Evolutionary conservation across 2,888 invertebrate species (phyloP).

Genomic region (Empis livida): DNA sequence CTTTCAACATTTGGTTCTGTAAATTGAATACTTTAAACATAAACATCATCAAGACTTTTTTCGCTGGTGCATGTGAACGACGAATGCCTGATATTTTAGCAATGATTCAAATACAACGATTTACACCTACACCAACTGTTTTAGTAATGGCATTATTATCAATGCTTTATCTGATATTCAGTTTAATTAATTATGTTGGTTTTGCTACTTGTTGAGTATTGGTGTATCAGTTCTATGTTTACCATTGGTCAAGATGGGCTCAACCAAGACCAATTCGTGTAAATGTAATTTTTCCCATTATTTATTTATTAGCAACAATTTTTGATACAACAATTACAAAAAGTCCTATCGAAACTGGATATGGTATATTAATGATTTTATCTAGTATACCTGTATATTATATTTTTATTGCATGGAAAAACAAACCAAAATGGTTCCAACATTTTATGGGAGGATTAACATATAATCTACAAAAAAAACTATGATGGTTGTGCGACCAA

Average conservation of each 20-base stretch:
- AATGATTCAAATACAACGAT: slow-evolving; percentile 78
- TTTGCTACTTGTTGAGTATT: slow-evolving; percentile 93
- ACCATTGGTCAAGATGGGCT: slow-evolving; percentile 81
- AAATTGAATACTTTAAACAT: slow-evolving; percentile 88
- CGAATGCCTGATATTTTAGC: slow-evolving; percentile 96
- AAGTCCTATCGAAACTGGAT: slow-evolving; percentile 76
- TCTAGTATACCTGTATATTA: slow-evolving; percentile 79
- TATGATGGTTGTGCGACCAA: slow-evolving; percentile 63
- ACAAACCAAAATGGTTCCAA: slow-evolving; percentile 55
- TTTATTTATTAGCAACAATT: slow-evolving; percentile 72
- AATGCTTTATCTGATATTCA: slow-evolving; percentile 78
- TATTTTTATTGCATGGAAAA: slow-evolving; percentile 66
- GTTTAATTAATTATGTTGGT: slow-evolving; percentile 96
- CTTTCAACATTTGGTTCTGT: slow-evolving; percentile 94
- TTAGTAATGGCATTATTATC: slow-evolving; percentile 90
- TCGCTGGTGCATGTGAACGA: slow-evolving; percentile 92
- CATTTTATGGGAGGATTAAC: slow-evolving; percentile 50
- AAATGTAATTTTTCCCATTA: slow-evolving; percentile 61
- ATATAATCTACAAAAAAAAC: slow-evolving; percentile 56
- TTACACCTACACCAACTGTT: slow-evolving; percentile 93
- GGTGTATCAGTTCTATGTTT: slow-evolving; percentile 90
- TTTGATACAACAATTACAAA: slow-evolving; percentile 84
- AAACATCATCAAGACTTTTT: slow-evolving; percentile 91
- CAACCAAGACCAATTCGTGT: slow-evolving; percentile 88
- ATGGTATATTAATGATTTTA: slow-evolving; percentile 77